Percentiles rank a stretch among this genome's conserved stretches.
Evolutionary conservation across 2,888 invertebrate species (phyloP).

Genomic region (Agrilus cyanescens): DNA sequence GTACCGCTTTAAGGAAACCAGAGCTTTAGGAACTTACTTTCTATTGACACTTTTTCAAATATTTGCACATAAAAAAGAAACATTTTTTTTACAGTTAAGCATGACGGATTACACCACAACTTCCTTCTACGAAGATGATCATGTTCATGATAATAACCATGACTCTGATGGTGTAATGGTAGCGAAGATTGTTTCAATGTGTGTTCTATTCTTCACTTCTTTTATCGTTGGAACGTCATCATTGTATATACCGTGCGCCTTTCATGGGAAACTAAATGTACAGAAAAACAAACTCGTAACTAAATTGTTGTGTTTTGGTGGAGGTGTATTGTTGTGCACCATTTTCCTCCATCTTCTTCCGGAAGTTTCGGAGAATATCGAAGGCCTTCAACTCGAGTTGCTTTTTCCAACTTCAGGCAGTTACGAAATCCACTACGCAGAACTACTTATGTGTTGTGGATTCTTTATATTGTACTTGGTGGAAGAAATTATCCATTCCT

Average conservation of each 20-base stretch:
- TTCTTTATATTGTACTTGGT: constrained; percentile 69
- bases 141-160: constrained; percentile 11
- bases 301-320: constrained; percentile 62
- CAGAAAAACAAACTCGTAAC: constrained; percentile 42
- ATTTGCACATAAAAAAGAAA: no score
- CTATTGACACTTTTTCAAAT: no score
- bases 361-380: constrained; percentile 60
- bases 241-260: constrained; percentile 52
- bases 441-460: constrained; percentile 61
- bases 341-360: constrained; percentile 73
- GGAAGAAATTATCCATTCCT: constrained; percentile 66
- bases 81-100: neutral
- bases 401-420: constrained; percentile 43
- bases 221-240: constrained; percentile 65
- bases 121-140: constrained; percentile 9
- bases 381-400: constrained; percentile 41
- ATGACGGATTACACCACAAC: neutral
- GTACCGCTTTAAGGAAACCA: no score
- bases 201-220: constrained; percentile 62
- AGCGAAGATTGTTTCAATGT: constrained; percentile 71
- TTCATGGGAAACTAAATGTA: constrained; percentile 47
- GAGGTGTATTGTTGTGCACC: constrained; percentile 72
- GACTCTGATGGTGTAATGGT: constrained; percentile 37
- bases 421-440: constrained; percentile 41
- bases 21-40: no score